Evolutionary conservation across 1,140 invertebrate genomes (phyloP), one percentile per base, ranked within the genome.

Genomic region (Zaprionus ghesquierei): DNA sequence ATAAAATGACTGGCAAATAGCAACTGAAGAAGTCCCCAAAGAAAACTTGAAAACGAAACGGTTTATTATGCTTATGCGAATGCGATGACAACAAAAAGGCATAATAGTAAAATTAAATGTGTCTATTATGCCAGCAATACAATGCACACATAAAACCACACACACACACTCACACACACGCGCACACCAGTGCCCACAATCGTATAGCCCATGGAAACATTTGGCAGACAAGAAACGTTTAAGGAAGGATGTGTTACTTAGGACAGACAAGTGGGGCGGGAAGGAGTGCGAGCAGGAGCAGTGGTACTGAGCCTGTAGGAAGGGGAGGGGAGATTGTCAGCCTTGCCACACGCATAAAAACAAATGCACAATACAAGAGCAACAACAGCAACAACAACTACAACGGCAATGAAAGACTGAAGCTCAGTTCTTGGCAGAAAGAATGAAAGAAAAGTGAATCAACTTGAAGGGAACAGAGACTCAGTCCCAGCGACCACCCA

Each of bases 101-200:
- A 89, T 89, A 89, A 89, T 89, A 89, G 84, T 89, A 89, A 89
- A 89, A 89, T 89, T 89, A 89, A 89, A 89, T 89, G 84, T 89
- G 79, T 89, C 84, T 89, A 84, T 89, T 89, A 89, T 89, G 84
- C 79, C 79, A 72, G 80, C 80, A 89, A 89, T 89, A 87, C 82
- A 87, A 87, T 87, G 79, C 79, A 77, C 60, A 87, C 82, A 87
- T 87, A 87, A 87, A 87, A 87, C 82, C 84, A 41, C 79, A 80
- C 82, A 69, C 69, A 61, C 60, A 49, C 49, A 68, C 49, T 53
- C 25, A 60, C 38, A 58, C 18, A 46, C 35, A 35, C 29, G 20
- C 53, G 64, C 29, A 51, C 38, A 70, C 31, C 58, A 51, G 41
- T 46, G 41, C 46, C 68, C 44, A 49, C 71, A 86, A 66, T 72